phyloP scores from a whole-genome alignment of 2,113 vertebrate genomes.

The Seriola rivoliana region DNA sequence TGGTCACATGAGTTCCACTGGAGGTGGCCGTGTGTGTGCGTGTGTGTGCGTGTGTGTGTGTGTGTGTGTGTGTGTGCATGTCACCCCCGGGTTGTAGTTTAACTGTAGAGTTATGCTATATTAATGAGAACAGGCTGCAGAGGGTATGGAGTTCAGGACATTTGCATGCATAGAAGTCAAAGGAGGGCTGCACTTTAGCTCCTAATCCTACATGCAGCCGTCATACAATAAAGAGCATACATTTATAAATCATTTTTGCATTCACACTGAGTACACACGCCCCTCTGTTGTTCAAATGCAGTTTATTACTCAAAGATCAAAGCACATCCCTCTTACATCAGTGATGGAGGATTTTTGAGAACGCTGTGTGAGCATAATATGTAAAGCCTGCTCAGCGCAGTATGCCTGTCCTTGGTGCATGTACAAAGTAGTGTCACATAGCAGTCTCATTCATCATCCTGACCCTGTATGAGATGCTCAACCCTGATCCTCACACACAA shows the following conservation, averaged over 20 bases:
- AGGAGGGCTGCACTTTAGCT: background rate
- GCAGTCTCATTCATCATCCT: conserved; percentile 56
- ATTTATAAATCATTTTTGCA: conserved; percentile 21
- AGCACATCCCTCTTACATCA: conserved; percentile 18
- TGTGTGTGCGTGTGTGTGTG: conserved; percentile 13
- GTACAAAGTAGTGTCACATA: conserved; percentile 47
- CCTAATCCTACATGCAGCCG: background rate
- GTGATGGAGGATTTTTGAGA: conserved; percentile 39
- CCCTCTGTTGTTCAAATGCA: conserved; percentile 25
- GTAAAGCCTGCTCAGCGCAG: conserved; percentile 18
- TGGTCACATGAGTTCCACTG: conserved; percentile 65
- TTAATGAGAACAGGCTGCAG: background rate
- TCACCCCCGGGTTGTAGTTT: background rate
- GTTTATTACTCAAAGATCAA: conserved; percentile 26
- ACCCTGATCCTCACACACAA: conserved; percentile 26
- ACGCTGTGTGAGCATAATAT: conserved; percentile 18
- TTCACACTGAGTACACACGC: background rate
- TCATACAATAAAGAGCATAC: background rate
- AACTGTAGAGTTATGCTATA: background rate
- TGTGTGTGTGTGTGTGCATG: conserved; percentile 3
- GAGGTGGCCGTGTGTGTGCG: conserved; percentile 14
- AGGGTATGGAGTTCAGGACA: background rate
- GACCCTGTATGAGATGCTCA: conserved; percentile 46
- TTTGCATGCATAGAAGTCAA: background rate
- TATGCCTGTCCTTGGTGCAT: conserved; percentile 18